Evolutionary conservation across 2,888 invertebrate genomes (phyloP).

Genomic region (Lissocephala sabroskyi): DNA sequence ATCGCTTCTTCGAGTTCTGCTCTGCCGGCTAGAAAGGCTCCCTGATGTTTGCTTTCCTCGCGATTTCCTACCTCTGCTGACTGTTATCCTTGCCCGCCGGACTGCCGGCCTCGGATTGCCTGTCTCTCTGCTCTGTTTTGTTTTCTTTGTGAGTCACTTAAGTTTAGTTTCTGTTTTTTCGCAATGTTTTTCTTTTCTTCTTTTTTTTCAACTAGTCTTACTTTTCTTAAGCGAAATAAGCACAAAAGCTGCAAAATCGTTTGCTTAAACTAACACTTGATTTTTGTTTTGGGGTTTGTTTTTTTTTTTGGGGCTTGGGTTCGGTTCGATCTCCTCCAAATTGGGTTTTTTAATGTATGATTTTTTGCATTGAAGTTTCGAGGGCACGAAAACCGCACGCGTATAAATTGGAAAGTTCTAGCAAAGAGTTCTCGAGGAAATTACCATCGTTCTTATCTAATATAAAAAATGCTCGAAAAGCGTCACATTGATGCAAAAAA

Average conservation of each 20-base stretch:
- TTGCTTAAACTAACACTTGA: slow-evolving; percentile 61
- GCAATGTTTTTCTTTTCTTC: slow-evolving; percentile 31
- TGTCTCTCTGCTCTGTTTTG: slow-evolving; percentile 10
- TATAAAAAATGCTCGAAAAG: slow-evolving; percentile 61
- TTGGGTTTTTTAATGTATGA: slow-evolving; percentile 48
- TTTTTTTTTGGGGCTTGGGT: slow-evolving; percentile 23
- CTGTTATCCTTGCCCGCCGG: slow-evolving; percentile 25
- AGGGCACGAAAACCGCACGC: slow-evolving; percentile 54
- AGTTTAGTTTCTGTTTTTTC: slow-evolving; percentile 36
- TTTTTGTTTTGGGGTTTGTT: slow-evolving; percentile 23
- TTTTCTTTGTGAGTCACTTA: slow-evolving; percentile 28
- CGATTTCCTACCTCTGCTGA: slow-evolving; percentile 19
- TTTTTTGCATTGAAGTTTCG: slow-evolving; percentile 51
- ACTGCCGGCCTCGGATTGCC: too few relatives aligned
- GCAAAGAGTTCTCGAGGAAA: slow-evolving; percentile 34
- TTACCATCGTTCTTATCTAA: slow-evolving; percentile 48
- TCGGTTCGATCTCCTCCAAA: slow-evolving; percentile 15
- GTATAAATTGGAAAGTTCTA: slow-evolving; percentile 52
- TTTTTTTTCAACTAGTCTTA: slow-evolving; percentile 62
- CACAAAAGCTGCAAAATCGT: slow-evolving; percentile 64
- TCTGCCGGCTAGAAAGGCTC: slow-evolving; percentile 2
- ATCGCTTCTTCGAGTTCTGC: slow-evolving; percentile 1
- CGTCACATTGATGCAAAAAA: slow-evolving; percentile 66
- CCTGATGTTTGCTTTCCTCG: slow-evolving; percentile 1
- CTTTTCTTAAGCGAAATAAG: slow-evolving; percentile 62